These are phyloP conservation scores for Scaptomyza pallida DNA, from an alignment of 1,140 invertebrate species.

Conservation along the genomic window DNA sequence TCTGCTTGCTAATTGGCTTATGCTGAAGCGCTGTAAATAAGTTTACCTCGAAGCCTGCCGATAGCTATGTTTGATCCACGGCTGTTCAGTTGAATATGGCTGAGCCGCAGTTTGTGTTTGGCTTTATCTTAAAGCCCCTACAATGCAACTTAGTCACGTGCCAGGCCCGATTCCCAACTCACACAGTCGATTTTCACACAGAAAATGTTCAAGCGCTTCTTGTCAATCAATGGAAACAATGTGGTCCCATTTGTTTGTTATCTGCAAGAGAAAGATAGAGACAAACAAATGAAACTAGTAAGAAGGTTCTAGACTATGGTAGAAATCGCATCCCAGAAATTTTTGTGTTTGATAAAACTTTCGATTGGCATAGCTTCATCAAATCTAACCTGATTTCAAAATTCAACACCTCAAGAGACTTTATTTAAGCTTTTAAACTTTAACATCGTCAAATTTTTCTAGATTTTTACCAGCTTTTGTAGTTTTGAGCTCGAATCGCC, in stretches of 20 bases:
- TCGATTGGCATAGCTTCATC: too few species aligned
- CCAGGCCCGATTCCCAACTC: neutral
- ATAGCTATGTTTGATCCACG: conserved; percentile 12
- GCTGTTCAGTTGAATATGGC: conserved; percentile 1
- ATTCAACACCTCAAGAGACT: too few species aligned
- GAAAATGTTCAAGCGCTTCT: conserved; percentile 10
- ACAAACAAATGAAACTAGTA: too few species aligned
- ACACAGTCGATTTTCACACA: neutral
- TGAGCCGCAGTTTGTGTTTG: neutral
- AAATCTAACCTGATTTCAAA: too few species aligned
- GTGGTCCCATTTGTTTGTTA: conserved; percentile 16
- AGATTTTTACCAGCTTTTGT: too few species aligned
- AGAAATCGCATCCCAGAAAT: too few species aligned
- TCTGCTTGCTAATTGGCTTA: conserved; percentile 10
- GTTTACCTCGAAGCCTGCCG: neutral
- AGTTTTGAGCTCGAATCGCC: too few species aligned
- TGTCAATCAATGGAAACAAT: conserved; percentile 13
- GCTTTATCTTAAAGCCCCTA: neutral
- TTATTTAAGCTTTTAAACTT: too few species aligned
- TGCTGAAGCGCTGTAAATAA: neutral
- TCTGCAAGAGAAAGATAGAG: conserved; percentile 3
- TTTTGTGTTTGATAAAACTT: too few species aligned
- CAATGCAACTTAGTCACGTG: conserved; percentile 26
- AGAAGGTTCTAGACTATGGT: too few species aligned
- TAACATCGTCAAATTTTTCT: too few species aligned